Conservation (phyloP, 2,888 invertebrate species). For the Alloplasta piceator region DNA sequence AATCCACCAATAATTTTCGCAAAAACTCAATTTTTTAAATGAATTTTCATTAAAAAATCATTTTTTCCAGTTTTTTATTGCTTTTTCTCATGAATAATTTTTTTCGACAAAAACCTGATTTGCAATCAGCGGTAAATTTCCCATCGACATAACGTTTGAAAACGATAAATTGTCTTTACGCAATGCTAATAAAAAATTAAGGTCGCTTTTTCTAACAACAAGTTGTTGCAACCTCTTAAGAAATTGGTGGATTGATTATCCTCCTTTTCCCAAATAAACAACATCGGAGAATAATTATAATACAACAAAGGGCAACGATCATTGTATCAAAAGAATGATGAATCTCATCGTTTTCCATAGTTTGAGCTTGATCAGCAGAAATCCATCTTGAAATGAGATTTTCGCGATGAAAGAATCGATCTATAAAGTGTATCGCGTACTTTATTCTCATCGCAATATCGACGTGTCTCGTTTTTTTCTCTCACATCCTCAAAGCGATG, state of each 20-base stretch:
- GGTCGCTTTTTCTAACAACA: not conserved
- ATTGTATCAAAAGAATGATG: slow-evolving; percentile 12
- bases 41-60: too few relatives aligned
- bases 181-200: too few relatives aligned
- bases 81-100: too few relatives aligned
- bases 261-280: too few relatives aligned
- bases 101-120: too few relatives aligned
- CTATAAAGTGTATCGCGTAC: slow-evolving; percentile 16
- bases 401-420: slow-evolving; percentile 46
- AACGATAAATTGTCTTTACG: too few relatives aligned
- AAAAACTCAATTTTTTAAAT: too few relatives aligned
- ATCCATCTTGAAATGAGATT: slow-evolving; percentile 34
- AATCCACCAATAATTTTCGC: too few relatives aligned
- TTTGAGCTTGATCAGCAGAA: slow-evolving; percentile 27
- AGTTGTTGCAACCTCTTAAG: not conserved
- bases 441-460: not conserved
- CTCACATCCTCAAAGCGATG: slow-evolving; percentile 1
- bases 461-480: not conserved
- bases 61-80: too few relatives aligned
- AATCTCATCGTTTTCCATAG: slow-evolving; percentile 11
- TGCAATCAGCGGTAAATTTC: too few relatives aligned
- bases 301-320: slow-evolving; percentile 2
- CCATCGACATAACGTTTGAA: too few relatives aligned
- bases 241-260: slow-evolving; percentile 27
- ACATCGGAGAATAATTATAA: not conserved